Base-by-base conservation (phyloP, 1,140 invertebrate genomes). In the Drosophila nigrodunni region DNA sequence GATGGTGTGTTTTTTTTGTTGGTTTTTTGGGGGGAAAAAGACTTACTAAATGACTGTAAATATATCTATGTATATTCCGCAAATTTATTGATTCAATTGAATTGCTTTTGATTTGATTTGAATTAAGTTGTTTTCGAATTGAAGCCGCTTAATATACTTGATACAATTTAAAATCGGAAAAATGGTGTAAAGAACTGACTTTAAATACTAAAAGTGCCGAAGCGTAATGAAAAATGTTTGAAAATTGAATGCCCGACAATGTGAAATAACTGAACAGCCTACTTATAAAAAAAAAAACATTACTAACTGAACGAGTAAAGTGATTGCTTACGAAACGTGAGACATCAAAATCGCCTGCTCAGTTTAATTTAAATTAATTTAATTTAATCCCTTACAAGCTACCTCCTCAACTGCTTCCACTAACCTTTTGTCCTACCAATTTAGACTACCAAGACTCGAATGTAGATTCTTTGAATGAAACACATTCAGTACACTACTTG, bases 201-300 rank as follows among this genome's bases (percentile, higher is more conserved):
- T 43, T 50, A 39, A 73, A 43, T 66, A 67, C 73, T 80, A 77
- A 83, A 85, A 80, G 67, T 74, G 68, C 35, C 77, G 69, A 77
- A 49, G 74, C 44, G 39, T 68, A n/a, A 67, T 50, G 57, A 47
- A 78, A 67, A 50, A 15, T 44, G 7, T 37, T 41, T 66, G 10
- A 37, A 70, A 71, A 62, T 50, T 18, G 21, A 41, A 18, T 44
- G 13, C 21, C 25, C 35, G 35, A 52, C 50, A 9, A 54, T 54
- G 3, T 21, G 37, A 9, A 7, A 35, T 4, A 54, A 44, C 25
- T 25, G 46, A 50, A 61, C 7, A 34, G 71, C 64, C 71, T 74
- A 37, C 70, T 67, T 2, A 54, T 10, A 9, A 47, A 54, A 54
- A 15, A 15, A 15, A 15, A 0, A 50, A n/a, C 21, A 30, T 1